Evolutionary conservation across 1,140 invertebrate genomes (phyloP).

Genomic region (Babylonia areolata): DNA sequence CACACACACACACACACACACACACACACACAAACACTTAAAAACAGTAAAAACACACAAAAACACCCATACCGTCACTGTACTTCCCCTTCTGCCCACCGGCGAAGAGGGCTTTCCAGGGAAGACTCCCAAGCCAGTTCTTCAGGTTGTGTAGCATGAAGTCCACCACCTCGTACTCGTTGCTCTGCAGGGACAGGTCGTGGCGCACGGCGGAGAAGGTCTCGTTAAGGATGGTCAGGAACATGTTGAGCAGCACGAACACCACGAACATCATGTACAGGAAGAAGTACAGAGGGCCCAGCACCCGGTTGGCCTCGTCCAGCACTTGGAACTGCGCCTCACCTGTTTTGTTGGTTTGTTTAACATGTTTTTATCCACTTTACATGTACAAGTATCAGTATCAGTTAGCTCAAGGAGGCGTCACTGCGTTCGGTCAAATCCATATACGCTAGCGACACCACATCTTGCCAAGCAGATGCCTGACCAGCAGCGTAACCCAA

Average conservation of each 20-base stretch:
- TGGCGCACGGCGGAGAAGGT: constrained; percentile 70
- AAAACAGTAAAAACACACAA: not conserved
- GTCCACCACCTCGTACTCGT: constrained; percentile 81
- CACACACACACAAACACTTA: not conserved
- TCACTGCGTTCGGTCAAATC: too few species aligned
- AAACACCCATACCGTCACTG: constrained; percentile 31
- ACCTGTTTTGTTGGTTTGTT: too few species aligned
- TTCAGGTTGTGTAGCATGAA: constrained; percentile 76
- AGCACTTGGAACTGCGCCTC: constrained; percentile 47
- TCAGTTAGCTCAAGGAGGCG: too few species aligned
- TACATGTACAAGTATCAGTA: too few species aligned
- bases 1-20: not conserved
- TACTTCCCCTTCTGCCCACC: constrained; percentile 52
- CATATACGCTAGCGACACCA: too few species aligned
- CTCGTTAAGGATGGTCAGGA: constrained; percentile 79
- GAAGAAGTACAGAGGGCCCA: constrained; percentile 77
- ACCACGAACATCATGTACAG: constrained; percentile 77
- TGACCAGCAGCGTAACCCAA: too few species aligned
- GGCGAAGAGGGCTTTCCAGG: constrained; percentile 42
- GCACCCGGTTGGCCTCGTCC: constrained; percentile 47
- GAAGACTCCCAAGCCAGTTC: constrained; percentile 49
- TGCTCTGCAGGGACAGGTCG: constrained; percentile 80
- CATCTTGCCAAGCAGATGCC: too few species aligned
- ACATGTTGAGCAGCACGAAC: constrained; percentile 79
- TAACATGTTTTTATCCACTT: too few species aligned